phyloP scores from a whole-genome alignment of 1,140 invertebrate genomes.

The Nephotettix cincticeps region DNA sequence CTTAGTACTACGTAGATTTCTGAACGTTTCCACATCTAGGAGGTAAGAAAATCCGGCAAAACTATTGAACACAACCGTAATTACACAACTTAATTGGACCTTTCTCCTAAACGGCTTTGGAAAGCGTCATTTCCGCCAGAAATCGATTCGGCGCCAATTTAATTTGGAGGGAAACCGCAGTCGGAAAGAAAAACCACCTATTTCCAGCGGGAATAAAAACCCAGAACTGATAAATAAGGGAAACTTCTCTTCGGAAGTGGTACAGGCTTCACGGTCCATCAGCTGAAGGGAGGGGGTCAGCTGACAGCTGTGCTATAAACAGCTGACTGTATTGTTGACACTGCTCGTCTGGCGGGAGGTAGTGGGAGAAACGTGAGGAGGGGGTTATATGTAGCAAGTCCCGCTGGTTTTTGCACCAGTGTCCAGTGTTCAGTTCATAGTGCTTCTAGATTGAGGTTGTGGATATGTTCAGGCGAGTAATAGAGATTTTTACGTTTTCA shows the following conservation, averaged over 20 bases:
- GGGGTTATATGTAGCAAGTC: conserved; percentile 15
- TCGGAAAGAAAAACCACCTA: not conserved
- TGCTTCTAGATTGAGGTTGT: too few species aligned
- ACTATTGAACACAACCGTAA: too few species aligned
- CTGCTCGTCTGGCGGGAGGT: too few species aligned
- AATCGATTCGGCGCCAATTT: too few species aligned
- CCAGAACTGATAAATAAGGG: not conserved
- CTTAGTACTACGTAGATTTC: too few species aligned
- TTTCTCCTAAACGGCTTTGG: too few species aligned
- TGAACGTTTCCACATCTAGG: too few species aligned
- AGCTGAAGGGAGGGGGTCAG: not conserved
- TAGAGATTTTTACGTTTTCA: too few species aligned
- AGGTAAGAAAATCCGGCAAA: too few species aligned
- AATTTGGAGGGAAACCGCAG: not conserved
- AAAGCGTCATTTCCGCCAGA: too few species aligned
- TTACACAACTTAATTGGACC: too few species aligned
- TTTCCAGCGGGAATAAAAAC: conserved; percentile 11
- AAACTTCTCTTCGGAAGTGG: not conserved
- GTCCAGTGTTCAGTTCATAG: not conserved
- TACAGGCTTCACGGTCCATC: conserved; percentile 17
- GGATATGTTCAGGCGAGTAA: conserved; percentile 15
- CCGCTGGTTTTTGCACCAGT: not conserved
- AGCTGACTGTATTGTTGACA: too few species aligned
- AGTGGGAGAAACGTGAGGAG: not conserved
- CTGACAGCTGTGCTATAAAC: not conserved